Evolutionary conservation across 2,113 vertebrate species (phyloP).

Genomic region (Spilogale gracilis): DNA sequence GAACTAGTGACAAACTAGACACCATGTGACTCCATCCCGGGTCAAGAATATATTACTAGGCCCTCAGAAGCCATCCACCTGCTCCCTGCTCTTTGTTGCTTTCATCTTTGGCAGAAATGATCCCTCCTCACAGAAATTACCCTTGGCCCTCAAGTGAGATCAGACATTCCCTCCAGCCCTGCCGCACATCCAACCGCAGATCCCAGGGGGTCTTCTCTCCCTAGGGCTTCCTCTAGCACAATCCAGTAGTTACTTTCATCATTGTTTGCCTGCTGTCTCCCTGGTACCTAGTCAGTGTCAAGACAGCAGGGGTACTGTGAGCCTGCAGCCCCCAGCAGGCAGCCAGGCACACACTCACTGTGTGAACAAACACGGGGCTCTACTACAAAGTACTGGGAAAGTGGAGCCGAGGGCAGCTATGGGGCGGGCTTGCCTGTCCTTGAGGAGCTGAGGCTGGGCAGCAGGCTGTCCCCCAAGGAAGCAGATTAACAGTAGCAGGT

Average conservation of each 20-base stretch:
- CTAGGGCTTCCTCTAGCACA: not conserved
- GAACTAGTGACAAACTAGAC: not conserved
- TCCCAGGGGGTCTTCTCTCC: not conserved
- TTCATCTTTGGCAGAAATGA: not conserved
- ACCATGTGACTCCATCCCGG: not conserved
- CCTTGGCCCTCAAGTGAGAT: not conserved
- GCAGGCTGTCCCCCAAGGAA: not conserved
- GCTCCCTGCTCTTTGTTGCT: not conserved
- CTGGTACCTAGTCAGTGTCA: not conserved
- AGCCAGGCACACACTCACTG: not conserved
- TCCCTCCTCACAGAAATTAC: not conserved
- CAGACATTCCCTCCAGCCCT: not conserved
- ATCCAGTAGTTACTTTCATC: not conserved
- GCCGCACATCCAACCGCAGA: not conserved
- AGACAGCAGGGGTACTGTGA: rapidly evolving
- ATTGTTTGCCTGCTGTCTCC: not conserved
- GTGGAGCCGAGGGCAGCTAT: not conserved
- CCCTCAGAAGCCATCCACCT: not conserved
- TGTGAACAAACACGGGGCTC: not conserved
- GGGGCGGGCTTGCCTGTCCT: rapidly evolving
- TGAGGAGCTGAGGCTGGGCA: rapidly evolving
- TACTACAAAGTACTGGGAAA: not conserved
- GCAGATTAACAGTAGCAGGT: rapidly evolving
- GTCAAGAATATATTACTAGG: not conserved
- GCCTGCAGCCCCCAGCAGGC: not conserved